Evolutionary conservation across 2,888 invertebrate species (phyloP).

Genomic region (Drosophila ezoana): DNA sequence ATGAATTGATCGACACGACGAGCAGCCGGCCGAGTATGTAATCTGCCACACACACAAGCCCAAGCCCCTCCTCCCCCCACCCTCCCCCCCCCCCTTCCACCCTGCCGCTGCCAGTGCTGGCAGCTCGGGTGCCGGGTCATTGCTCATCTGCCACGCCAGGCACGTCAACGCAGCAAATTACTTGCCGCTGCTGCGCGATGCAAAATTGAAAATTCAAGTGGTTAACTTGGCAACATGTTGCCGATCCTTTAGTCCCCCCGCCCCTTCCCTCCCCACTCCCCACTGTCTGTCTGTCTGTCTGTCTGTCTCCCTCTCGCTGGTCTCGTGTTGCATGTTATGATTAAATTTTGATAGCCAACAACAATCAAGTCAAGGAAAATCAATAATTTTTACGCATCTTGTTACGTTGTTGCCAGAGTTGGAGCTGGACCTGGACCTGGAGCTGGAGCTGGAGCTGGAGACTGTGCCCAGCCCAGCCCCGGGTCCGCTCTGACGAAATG

Average conservation of each 20-base stretch:
- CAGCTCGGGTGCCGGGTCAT: constrained; percentile 60
- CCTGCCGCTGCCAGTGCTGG: background rate
- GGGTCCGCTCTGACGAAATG: constrained; percentile 57
- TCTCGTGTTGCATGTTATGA: constrained; percentile 75
- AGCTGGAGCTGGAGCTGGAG: constrained; percentile 6
- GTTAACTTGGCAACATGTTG: constrained; percentile 78
- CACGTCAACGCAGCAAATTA: constrained; percentile 78
- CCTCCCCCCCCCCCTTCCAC: background rate
- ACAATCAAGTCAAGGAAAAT: constrained; percentile 82
- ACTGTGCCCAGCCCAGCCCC: too few species aligned
- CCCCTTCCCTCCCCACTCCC: too few species aligned
- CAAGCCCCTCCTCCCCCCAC: background rate
- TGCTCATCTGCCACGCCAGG: constrained; percentile 79
- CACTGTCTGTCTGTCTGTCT: background rate
- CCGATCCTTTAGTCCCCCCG: background rate
- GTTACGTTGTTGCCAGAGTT: constrained; percentile 65
- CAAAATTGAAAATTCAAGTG: constrained; percentile 79
- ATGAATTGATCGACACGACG: constrained; percentile 78
- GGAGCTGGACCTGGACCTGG: background rate
- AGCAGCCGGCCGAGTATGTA: constrained; percentile 9
- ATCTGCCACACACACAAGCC: background rate
- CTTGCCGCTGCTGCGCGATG: constrained; percentile 69
- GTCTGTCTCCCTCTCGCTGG: constrained; percentile 6
- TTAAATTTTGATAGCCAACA: constrained; percentile 82
- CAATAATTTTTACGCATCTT: constrained; percentile 84